Base-by-base conservation (phyloP, 2,888 invertebrate genomes). In the Philereme vetulata region DNA sequence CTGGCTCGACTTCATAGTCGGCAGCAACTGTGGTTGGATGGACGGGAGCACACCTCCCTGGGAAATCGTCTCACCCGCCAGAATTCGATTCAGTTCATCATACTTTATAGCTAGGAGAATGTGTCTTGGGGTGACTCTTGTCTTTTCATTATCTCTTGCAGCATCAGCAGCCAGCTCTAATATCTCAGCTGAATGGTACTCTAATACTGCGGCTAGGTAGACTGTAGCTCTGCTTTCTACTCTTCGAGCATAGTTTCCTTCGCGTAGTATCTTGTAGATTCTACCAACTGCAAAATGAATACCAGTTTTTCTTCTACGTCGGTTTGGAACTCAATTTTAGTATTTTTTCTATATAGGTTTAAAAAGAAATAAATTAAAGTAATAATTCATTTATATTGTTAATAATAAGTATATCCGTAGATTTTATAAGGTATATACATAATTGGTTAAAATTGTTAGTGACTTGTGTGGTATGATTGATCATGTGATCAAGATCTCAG, bases 171-270 rank as follows among this genome's bases (percentile, higher is more conserved):
- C 93, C 72, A 95, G 85, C 70, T 95, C 95, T 59, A 95, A 72
- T 11, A 95, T 93, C 86, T 96, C 96, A 11, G 95, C 95, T 0
- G 95, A 93, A 33, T 95, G 76, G 68, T 95, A 95, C 70, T 95
- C 95, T 73, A 95, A 77, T 0, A 93, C 94, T 5, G 94, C 94
- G 0, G 93, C 92, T 0, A 94, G 70, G 68, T 92, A 94, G 1
- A 94, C 86, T 0, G 94, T 86, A 0, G 94, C 93, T 0, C 93
- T 93, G 3, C 67, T 84, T 0, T 93, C 93, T 0, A 94, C 87
- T 35, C 94, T 80, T 36, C 93, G 93, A 0, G 94, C 94, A 70
- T 92, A 94, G 77, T 94, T 93, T 4, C 94, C 94, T 67, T 94
- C 93, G 0, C 93, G 80, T 3, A 94, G 77, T 9, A 93, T 89